Evolutionary conservation across 1,140 invertebrate genomes (phyloP), one percentile per base, ranked within the genome.

Genomic region (Atta texana): DNA sequence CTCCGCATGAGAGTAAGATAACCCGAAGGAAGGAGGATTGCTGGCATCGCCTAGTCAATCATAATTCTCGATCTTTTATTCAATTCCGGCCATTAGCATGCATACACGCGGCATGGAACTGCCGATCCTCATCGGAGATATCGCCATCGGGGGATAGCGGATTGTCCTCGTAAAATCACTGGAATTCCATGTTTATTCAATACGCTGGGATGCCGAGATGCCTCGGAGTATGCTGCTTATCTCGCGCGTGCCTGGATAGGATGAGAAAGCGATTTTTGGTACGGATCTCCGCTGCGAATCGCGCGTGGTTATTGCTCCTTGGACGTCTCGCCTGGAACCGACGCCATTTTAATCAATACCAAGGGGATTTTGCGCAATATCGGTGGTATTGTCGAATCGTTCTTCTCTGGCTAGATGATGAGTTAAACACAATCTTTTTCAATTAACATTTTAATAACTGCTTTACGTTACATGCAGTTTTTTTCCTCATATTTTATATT

Each of bases 171-270:
- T 95, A 94, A 95, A 95, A 95, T 95, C 93, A 95, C 92, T 92
- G 93, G 93, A 94, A 94, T 94, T 94, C 91, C 92, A 95, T 95
- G 94, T 95, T 94, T 94, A 95, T 95, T 95, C 95, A 95, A 95
- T 95, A 95, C 94, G 87, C n/a, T 61, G 72, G 44, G 74, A 61
- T 28, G 24, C 28, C n/a, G 31, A 31, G 64, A 44, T 44, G 39
- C 39, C 39, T 44, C 39, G 39, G 39, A 10, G 39, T 44, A 44
- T 44, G 8, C 24, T 61, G 16, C 81, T 80, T 88, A 89, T 91
- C 90, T 87, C 55, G 69, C 80, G 80, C 69, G 55, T 74, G 80
- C 39, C 39, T 57, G 39, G 69, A 84, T 84, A 84, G 74, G 55
- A 84, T 61, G 80, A 55, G 39, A 49, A 69, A 61, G 24, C 69